Evolutionary conservation across 2,113 vertebrate species (phyloP).

Genomic region (Psephotus haematonotus): DNA sequence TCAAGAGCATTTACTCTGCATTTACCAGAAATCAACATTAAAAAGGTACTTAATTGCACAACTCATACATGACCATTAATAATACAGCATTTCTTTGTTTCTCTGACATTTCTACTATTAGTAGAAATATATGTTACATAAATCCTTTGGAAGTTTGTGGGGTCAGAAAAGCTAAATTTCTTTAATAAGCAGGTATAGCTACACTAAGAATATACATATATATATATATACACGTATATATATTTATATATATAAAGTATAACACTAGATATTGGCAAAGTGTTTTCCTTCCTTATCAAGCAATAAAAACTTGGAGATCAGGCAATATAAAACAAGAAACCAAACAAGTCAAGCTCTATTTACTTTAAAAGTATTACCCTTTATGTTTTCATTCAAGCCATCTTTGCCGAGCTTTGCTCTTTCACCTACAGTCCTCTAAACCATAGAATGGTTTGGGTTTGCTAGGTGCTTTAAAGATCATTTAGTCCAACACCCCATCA

Average conservation of each 20-base stretch:
- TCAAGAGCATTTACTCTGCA: background rate
- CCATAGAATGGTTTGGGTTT: background rate
- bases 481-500: background rate
- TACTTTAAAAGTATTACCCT: background rate
- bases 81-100: background rate
- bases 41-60: background rate
- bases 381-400: background rate
- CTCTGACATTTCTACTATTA: background rate
- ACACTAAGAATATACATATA: background rate
- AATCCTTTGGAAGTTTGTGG: background rate
- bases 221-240: too few relatives aligned
- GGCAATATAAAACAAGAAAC: background rate
- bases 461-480: background rate
- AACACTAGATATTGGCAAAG: background rate
- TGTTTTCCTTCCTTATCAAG: background rate
- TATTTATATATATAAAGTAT: background rate
- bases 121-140: background rate
- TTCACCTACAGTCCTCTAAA: background rate
- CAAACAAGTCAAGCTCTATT: background rate
- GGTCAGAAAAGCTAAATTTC: background rate
- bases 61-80: background rate
- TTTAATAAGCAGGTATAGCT: background rate
- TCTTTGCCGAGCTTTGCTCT: background rate
- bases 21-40: background rate
- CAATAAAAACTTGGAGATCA: background rate